Conservation (phyloP, 2,888 invertebrate genomes). For the Resseliella maxima region DNA sequence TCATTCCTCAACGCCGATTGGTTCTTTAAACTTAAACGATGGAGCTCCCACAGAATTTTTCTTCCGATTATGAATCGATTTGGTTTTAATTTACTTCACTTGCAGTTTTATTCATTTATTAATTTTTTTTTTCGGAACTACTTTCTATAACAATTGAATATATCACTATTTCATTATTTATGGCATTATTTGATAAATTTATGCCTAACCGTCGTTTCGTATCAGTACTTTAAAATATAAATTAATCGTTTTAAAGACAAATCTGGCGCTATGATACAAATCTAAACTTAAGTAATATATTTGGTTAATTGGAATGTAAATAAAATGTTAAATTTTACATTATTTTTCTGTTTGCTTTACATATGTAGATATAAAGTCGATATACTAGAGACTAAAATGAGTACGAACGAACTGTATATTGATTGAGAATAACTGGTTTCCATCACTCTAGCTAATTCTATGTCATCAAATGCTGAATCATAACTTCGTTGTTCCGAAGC, state of each 20-base stretch:
- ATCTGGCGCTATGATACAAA: neutral
- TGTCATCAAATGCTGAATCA: neutral
- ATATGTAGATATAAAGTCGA: neutral
- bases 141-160: constrained; percentile 3
- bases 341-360: neutral
- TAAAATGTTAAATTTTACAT: neutral
- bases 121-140: neutral
- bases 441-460: neutral
- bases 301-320: neutral
- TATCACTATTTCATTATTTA: constrained; percentile 37
- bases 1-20: too few species aligned
- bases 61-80: too few species aligned
- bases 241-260: neutral
- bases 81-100: too few species aligned
- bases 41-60: too few species aligned
- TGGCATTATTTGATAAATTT: neutral
- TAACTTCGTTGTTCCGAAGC: constrained; percentile 54
- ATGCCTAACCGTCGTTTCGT: neutral
- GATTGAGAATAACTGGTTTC: neutral
- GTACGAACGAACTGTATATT: neutral
- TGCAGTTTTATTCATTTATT: neutral
- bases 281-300: neutral
- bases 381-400: neutral
- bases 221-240: neutral
- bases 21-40: too few species aligned